Conservation (phyloP, 2,113 vertebrate species). For the Sinocyclocheilus rhinocerous region DNA sequence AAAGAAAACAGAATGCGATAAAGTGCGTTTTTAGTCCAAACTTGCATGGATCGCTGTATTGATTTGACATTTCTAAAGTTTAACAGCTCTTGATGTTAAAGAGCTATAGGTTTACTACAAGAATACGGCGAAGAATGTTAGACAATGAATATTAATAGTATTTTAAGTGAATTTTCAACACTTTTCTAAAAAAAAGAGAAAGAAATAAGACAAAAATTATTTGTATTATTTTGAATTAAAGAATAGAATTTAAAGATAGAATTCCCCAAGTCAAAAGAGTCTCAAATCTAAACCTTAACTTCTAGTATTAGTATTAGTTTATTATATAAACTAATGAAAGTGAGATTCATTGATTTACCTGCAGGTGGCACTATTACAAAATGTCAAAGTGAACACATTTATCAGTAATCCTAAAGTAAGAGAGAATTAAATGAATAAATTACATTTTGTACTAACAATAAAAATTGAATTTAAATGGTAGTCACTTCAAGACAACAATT, state of each 20-base stretch:
- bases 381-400: background rate
- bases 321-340: background rate
- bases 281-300: background rate
- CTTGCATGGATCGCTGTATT: slow-evolving; percentile 3
- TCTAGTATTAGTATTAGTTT: background rate
- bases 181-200: background rate
- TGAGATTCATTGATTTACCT: background rate
- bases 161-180: background rate
- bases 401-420: background rate
- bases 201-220: background rate
- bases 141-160: background rate
- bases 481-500: background rate
- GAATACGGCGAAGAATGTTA: background rate
- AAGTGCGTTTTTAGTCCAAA: slow-evolving; percentile 31
- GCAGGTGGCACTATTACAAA: slow-evolving; percentile 41
- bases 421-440: background rate
- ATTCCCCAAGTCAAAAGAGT: background rate
- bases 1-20: slow-evolving; percentile 37
- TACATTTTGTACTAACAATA: background rate
- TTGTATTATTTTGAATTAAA: background rate
- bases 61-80: slow-evolving; percentile 62
- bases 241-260: too few species aligned
- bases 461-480: background rate
- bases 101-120: slow-evolving; percentile 66
- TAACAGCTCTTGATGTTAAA: slow-evolving; percentile 46